phyloP scores from a whole-genome alignment of 2,888 invertebrate genomes.

The Lepeophtheirus nordmannii region DNA sequence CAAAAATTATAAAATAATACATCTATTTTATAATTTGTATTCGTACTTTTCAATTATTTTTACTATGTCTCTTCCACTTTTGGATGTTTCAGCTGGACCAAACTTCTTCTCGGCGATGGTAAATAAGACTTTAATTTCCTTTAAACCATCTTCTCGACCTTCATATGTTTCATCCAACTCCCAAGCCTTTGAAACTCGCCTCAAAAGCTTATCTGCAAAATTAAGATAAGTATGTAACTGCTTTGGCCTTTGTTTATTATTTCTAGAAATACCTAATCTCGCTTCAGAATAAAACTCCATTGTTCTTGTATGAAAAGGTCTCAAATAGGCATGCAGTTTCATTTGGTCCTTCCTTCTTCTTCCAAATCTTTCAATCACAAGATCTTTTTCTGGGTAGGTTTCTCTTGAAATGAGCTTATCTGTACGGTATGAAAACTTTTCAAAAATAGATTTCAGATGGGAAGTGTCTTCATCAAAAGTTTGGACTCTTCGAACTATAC shows the following conservation, averaged over 20 bases:
- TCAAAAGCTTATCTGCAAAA: not conserved
- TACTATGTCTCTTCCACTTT: slow-evolving; percentile 11
- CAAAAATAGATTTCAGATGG: not conserved
- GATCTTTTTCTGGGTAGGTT: slow-evolving; percentile 6
- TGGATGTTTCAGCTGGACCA: slow-evolving; percentile 19
- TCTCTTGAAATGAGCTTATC: slow-evolving; percentile 15
- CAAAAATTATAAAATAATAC: not conserved
- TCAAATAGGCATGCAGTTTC: not conserved
- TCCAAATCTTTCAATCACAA: slow-evolving; percentile 15
- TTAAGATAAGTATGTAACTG: not conserved
- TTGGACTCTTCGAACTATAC: slow-evolving; percentile 13
- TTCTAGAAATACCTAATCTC: not conserved
- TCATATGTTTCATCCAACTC: not conserved
- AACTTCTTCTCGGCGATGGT: slow-evolving; percentile 15
- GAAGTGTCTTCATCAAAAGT: not conserved
- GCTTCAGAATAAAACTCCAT: not conserved
- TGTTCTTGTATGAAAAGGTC: not conserved
- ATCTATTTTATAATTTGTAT: not conserved
- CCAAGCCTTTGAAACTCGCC: slow-evolving; percentile 2
- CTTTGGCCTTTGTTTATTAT: not conserved
- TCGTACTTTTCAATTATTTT: slow-evolving; percentile 16
- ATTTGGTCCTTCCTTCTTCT: slow-evolving; percentile 9
- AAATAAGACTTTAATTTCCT: slow-evolving; percentile 1
- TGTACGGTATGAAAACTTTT: slow-evolving; percentile 12
- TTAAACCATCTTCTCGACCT: not conserved